A percentile compares a stretch with the other conserved stretches of the same genome.
Conservation (phyloP, 2,797 vertebrate species). For the Pelobates cultripes region DNA sequence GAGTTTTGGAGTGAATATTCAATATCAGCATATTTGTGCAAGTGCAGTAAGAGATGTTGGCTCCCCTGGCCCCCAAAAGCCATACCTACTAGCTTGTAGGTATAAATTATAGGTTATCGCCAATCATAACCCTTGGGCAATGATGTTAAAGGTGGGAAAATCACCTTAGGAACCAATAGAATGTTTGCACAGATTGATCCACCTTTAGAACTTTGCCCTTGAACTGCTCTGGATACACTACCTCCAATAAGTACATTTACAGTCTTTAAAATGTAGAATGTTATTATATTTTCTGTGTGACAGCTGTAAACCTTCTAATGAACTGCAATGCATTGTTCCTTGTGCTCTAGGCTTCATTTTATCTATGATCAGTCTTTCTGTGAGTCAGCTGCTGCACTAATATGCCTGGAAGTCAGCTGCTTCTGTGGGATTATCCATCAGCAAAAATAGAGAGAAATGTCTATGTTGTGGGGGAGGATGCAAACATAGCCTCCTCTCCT, state of each 20-base stretch:
- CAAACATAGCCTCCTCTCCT: constrained; percentile 30
- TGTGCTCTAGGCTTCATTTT: constrained; percentile 38
- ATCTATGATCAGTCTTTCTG: constrained; percentile 44
- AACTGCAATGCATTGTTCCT: constrained; percentile 17
- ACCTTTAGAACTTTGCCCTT: no score
- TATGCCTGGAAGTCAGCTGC: constrained; percentile 54
- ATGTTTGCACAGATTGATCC: no score
- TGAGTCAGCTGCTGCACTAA: constrained; percentile 48
- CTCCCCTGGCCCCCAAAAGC: no score
- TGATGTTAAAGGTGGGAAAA: no score
- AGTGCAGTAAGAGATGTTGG: no score
- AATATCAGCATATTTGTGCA: no score
- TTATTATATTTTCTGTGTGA: constrained; percentile 28
- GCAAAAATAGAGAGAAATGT: constrained; percentile 51
- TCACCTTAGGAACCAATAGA: no score
- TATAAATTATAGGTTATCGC: no score
- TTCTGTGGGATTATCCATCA: constrained; percentile 53
- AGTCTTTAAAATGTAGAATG: background rate
- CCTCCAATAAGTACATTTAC: background rate
- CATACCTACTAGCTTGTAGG: no score
- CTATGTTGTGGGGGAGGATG: constrained; percentile 32
- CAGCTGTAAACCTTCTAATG: constrained; percentile 40
- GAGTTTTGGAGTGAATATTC: no score
- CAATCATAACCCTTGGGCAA: no score
- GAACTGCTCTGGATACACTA: background rate